These are phyloP conservation scores for Pseudococcus jackbeardsleyi DNA, from an alignment of 2,888 invertebrate genomes.

Conservation along the genomic window DNA sequence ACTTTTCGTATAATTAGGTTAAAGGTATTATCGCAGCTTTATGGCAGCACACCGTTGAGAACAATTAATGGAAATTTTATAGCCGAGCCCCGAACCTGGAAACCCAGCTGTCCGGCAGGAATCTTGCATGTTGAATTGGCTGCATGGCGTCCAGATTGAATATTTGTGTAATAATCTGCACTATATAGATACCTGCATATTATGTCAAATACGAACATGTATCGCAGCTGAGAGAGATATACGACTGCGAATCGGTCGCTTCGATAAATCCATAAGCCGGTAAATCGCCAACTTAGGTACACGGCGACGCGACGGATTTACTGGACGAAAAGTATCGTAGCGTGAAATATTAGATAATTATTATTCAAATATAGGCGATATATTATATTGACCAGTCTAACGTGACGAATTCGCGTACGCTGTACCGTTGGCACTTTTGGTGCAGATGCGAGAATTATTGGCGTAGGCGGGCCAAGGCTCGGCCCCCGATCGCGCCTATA, in stretches of 20 bases:
- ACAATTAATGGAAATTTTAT: constrained; percentile 36
- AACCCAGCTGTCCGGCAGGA: background rate
- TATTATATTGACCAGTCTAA: background rate
- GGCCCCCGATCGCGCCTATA: background rate
- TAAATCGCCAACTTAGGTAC: background rate
- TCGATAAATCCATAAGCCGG: constrained; percentile 13
- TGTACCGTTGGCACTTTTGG: background rate
- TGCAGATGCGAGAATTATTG: constrained; percentile 23
- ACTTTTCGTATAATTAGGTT: background rate
- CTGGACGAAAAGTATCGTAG: background rate
- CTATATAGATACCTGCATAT: background rate
- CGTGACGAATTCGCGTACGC: constrained; percentile 15
- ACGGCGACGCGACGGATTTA: background rate
- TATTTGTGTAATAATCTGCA: constrained; percentile 7
- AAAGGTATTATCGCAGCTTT: constrained; percentile 28
- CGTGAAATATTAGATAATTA: constrained; percentile 50
- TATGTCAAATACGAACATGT: background rate
- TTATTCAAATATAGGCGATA: constrained; percentile 27
- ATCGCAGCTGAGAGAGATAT: background rate
- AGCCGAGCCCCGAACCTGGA: background rate
- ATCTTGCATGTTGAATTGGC: background rate
- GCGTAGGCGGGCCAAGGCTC: constrained; percentile 1
- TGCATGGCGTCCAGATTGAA: background rate
- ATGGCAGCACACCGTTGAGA: background rate
- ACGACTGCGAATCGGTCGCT: constrained; percentile 20